Evolutionary conservation across 1,140 invertebrate species (phyloP), one percentile per base, ranked within the genome.

Genomic region (Drosophila albomicans): DNA sequence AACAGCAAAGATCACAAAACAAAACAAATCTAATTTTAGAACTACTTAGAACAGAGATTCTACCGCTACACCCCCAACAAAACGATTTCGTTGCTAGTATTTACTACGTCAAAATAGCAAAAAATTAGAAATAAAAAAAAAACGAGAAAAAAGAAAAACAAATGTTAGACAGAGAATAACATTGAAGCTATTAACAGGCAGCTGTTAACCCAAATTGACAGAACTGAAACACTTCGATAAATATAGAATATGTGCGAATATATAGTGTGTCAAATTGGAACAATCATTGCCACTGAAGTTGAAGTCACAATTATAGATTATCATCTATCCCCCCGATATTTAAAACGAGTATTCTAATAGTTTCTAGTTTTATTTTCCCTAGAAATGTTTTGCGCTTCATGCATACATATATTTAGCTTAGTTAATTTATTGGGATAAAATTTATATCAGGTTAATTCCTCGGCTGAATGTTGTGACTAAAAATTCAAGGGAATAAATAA

Each of bases 21-120:
- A 41, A 74, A 61, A 48, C 32, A 57, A 49, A 66, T 28, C 43
- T 30, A 58, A 67, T 61, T 67, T 54, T 67, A 73, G 46, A 73
- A 73, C 66, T 73, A 72, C 52, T 58, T 51, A 66, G 20, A 49
- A 35, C 6, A 51, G 32, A 48, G 49, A 38, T 25, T 25, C 20
- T 4, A 25, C 35, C 0, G 35, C 58, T 63, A 51, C 15, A 41
- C 16, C 38, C 45, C 57, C 13, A 69, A 70, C 35, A 38, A 48
- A 62, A 28, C 16, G 41, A 63, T 71, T 71, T 30, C 68, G 68
- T 71, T 41, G 59, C 8, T 13, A 20, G 30, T 56, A 7, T 13
- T 38, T 16, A 56, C 32, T 15, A 10, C 52, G 32, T 56, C 52
- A 56, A 56, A 32, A 32, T 32, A 32, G 30, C 51, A 32, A 35